Evolutionary conservation across 2,888 invertebrate species (phyloP).

Genomic region (Latrodectus hesperus): DNA sequence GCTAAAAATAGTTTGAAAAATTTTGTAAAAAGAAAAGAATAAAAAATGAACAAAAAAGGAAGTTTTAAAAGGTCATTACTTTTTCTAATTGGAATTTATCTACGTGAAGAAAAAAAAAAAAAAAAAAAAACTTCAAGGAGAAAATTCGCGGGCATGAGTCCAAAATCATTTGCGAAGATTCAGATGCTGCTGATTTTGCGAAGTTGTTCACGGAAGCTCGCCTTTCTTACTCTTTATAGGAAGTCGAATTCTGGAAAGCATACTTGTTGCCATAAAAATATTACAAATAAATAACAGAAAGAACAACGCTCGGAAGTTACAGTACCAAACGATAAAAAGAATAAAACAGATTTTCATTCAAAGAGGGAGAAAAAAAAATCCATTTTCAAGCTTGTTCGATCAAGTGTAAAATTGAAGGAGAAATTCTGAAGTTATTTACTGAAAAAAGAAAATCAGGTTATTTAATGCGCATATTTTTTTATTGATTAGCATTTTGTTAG

Average conservation of each 20-base stretch:
- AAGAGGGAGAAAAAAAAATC: neutral
- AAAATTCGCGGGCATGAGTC: neutral
- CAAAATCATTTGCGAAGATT: neutral
- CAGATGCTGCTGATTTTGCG: neutral
- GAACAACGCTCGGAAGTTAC: neutral
- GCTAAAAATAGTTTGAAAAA: too few relatives aligned
- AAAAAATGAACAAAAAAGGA: neutral
- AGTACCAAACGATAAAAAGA: neutral
- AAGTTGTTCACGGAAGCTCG: neutral
- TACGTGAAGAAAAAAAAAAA: neutral
- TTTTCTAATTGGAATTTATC: conserved; percentile 1
- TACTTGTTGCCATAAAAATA: neutral
- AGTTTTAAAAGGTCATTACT: neutral
- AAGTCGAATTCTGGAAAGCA: neutral
- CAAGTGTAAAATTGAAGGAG: neutral
- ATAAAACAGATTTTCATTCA: neutral
- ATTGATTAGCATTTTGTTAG: too few relatives aligned
- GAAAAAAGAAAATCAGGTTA: too few relatives aligned
- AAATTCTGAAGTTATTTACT: too few relatives aligned
- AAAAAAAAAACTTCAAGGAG: neutral
- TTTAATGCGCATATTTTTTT: too few relatives aligned
- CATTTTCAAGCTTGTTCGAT: neutral
- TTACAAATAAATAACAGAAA: neutral
- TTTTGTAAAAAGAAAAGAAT: neutral
- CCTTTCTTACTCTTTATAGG: neutral